Percentiles rank a stretch among this genome's conserved stretches.
phyloP scores from a whole-genome alignment of 2,113 vertebrate species.

The Nycticryphes semicollaris region DNA sequence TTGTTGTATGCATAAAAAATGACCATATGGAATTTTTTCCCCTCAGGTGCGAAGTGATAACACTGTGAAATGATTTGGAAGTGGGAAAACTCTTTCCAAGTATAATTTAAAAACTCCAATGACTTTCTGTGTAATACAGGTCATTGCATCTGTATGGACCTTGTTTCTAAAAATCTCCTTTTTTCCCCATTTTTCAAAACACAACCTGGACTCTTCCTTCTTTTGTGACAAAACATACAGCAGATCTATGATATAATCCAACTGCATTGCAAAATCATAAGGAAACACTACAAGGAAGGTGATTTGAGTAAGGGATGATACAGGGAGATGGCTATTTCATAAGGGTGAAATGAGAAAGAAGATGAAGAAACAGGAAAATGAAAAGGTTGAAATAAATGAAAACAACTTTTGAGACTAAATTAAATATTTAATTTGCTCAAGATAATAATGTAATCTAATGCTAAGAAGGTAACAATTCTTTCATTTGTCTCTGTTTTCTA shows the following conservation, averaged over 20 bases:
- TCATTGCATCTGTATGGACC: neutral
- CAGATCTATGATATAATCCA: neutral
- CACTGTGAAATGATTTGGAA: neutral
- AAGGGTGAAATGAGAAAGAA: neutral
- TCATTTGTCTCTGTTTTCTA: neutral
- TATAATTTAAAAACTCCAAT: neutral
- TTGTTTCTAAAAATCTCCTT: neutral
- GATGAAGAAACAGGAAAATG: neutral
- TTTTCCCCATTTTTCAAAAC: neutral
- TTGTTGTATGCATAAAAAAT: neutral
- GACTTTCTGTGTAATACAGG: neutral
- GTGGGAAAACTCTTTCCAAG: neutral
- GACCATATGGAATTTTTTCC: neutral
- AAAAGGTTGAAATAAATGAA: neutral
- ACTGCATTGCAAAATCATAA: neutral
- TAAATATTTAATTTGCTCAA: neutral
- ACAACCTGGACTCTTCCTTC: neutral
- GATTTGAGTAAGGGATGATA: neutral
- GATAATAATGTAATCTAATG: neutral
- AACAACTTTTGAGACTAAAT: neutral
- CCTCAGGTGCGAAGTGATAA: neutral
- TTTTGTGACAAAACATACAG: neutral
- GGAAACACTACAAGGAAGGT: neutral
- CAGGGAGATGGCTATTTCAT: neutral
- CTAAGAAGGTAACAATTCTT: neutral